Conservation (phyloP, 2,888 invertebrate genomes). For the Drosophila lutescens region DNA sequence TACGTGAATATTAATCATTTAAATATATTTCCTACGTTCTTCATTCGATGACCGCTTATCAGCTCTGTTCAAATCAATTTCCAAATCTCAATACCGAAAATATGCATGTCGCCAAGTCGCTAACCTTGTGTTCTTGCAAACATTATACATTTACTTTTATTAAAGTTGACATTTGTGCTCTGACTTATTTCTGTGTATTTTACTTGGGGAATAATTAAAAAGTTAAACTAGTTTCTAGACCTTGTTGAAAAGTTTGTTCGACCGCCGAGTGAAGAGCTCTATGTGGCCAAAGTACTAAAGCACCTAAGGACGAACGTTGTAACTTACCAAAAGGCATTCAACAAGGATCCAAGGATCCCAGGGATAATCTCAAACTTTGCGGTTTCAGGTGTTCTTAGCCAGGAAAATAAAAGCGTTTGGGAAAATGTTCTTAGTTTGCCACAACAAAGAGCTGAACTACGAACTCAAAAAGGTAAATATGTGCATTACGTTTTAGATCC, state of each 20-base stretch:
- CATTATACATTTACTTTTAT: conserved; percentile 1
- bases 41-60: not conserved
- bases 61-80: conserved; percentile 1
- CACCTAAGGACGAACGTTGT: not conserved
- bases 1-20: conserved; percentile 11
- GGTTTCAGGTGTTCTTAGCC: conserved; percentile 31
- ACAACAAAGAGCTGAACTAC: not conserved
- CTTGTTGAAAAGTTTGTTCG: conserved; percentile 61
- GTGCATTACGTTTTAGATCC: conserved; percentile 8
- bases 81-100: conserved; percentile 15
- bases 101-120: not conserved
- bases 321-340: conserved; percentile 17
- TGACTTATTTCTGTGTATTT: conserved; percentile 11
- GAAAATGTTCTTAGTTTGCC: conserved; percentile 1
- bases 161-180: conserved; percentile 5
- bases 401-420: not conserved
- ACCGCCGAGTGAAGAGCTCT: conserved; percentile 39
- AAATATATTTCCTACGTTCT: not conserved
- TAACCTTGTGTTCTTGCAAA: not conserved
- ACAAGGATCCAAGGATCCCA: conserved; percentile 14
- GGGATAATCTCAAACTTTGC: conserved; percentile 30
- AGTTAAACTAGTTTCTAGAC: conserved; percentile 32
- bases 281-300: conserved; percentile 1
- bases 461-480: conserved; percentile 16
- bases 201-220: conserved; percentile 7